Base-by-base conservation (phyloP, 2,113 vertebrate species). In the Ellobius talpinus region DNA sequence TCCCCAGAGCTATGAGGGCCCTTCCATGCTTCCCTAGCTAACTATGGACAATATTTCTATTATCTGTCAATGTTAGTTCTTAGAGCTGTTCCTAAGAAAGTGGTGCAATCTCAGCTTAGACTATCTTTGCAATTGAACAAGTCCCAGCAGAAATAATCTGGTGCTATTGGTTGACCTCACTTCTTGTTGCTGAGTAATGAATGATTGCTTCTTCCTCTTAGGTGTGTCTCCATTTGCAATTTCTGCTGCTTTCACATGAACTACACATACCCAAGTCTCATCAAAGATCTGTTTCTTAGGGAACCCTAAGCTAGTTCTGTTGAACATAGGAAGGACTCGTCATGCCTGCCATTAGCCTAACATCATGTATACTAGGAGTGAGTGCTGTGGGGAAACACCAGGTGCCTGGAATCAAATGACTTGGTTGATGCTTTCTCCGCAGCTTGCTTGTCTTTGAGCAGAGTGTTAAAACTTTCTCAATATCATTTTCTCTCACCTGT, bases 191-290 rank as follows among this genome's bases (percentile, higher is more conserved):
- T 45, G 42, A 50, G 36, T 17, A 68, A 55, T 52, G 24, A 77
- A 50, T 47, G 45, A 31, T 31, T 77, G 13, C 42, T 47, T 50
- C 79, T 66, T 58, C 19, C 3, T 26, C 17, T 36, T 39, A 10
- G 36, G 65, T 2, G 14, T 65, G 42, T 39, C 1, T 14, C 55
- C 66, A 14, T 33, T 16, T 23, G 50, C 19, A 94, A 31, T 29
- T 10, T 42, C 42, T 84, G 33, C 21, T 63, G 26, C 82, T 79
- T 58, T 76, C 65, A 42, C 29, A 31, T 39, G 17, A 42, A 47
- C 16, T 47, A 7, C 13, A 24, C 1, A 1, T 0, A 21, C 10
- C n/a, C 8, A 50, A 17, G 24, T 47, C 33, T 45, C 55, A 2
- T 42, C 65, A n/a, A 42, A 36, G 39, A 55, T 78, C 21, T 52